Evolutionary conservation across 2,888 invertebrate species (phyloP).

Genomic region (Unio delphinus): DNA sequence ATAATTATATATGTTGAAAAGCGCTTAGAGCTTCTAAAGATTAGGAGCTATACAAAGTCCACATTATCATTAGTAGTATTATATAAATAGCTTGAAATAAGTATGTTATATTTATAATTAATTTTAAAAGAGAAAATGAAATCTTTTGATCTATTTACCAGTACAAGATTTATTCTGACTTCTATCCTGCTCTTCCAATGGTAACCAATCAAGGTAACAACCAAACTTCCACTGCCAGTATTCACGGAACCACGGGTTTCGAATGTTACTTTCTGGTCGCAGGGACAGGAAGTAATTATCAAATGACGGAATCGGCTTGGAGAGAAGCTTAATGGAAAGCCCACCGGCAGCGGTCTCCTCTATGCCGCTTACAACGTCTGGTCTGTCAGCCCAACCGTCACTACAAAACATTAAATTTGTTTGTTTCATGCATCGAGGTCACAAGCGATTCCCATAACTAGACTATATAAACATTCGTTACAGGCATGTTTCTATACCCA

Average conservation of each 20-base stretch:
- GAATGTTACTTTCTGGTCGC: conserved; percentile 77
- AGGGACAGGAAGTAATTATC: conserved; percentile 81
- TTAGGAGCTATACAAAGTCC: too few species aligned
- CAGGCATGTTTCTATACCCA: too few species aligned
- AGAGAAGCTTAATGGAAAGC: conserved; percentile 83
- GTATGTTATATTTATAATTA: too few species aligned
- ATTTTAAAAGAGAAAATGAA: too few species aligned
- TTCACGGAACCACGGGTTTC: conserved; percentile 84
- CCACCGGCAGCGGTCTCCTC: conserved; percentile 79
- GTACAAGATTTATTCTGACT: conserved; percentile 41
- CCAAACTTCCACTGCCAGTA: conserved; percentile 84
- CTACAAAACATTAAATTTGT: conserved; percentile 69
- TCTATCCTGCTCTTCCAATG: conserved; percentile 14
- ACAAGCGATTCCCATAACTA: too few species aligned
- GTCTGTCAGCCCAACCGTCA: conserved; percentile 84
- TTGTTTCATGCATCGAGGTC: too few species aligned
- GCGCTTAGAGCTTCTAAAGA: too few species aligned
- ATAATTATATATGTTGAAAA: too few species aligned
- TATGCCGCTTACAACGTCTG: conserved; percentile 79
- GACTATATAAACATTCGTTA: too few species aligned
- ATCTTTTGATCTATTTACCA: conserved; percentile 32
- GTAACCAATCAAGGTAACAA: conserved; percentile 71
- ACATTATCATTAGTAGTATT: too few species aligned
- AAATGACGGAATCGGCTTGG: conserved; percentile 74
- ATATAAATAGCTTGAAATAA: too few species aligned